phyloP scores from a whole-genome alignment of 2,888 invertebrate species.

The Callosobruchus maculatus region DNA sequence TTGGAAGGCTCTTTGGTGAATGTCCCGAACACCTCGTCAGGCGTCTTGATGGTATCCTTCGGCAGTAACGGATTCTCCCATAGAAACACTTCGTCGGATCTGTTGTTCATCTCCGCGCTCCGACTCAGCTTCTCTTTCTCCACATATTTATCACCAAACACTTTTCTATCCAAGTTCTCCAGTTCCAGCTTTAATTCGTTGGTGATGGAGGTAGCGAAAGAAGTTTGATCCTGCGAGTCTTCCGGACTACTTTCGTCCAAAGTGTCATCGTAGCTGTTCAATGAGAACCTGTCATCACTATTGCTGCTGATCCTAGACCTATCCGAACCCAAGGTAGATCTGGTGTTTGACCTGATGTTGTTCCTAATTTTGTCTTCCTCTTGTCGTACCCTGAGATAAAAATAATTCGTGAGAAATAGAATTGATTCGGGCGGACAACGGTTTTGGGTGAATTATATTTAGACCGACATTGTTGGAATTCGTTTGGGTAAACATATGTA shows the following conservation, averaged over 20 bases:
- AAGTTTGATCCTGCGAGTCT: slow-evolving; percentile 79
- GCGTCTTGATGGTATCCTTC: slow-evolving; percentile 30
- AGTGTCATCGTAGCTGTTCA: slow-evolving; percentile 37
- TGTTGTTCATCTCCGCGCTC: not conserved
- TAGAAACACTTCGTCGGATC: slow-evolving; percentile 63
- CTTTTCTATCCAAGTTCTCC: slow-evolving; percentile 80
- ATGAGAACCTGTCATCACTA: slow-evolving; percentile 34
- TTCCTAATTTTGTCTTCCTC: not conserved
- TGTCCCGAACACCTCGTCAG: not conserved
- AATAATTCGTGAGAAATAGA: too few species aligned
- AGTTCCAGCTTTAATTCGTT: slow-evolving; percentile 76
- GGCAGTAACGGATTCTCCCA: slow-evolving; percentile 77
- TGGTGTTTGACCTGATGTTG: slow-evolving; percentile 23
- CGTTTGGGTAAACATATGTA: too few species aligned
- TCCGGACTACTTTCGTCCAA: slow-evolving; percentile 70
- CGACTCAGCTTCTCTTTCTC: slow-evolving; percentile 15
- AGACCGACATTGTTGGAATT: too few species aligned
- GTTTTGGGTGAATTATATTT: too few species aligned
- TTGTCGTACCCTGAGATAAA: slow-evolving; percentile 41
- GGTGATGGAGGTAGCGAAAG: slow-evolving; percentile 84
- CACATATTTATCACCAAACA: slow-evolving; percentile 62
- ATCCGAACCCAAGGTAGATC: slow-evolving; percentile 35
- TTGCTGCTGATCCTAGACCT: slow-evolving; percentile 10
- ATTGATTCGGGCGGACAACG: too few species aligned
- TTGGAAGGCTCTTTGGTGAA: slow-evolving; percentile 39